Conservation (phyloP, 1,140 invertebrate genomes). For the Lordiphosa stackelbergi region DNA sequence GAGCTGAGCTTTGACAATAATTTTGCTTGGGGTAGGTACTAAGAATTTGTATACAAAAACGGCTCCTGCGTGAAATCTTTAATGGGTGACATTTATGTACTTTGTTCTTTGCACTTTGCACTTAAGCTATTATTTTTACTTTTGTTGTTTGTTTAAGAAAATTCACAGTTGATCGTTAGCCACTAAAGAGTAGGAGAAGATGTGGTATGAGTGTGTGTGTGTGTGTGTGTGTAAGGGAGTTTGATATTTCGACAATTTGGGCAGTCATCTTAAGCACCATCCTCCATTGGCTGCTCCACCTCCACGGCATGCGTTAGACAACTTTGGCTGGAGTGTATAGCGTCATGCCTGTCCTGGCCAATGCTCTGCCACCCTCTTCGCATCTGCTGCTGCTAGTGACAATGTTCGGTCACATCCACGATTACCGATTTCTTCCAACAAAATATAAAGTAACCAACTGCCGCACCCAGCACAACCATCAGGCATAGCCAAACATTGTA, state of each 20-base stretch:
- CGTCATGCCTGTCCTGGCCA: conserved; percentile 6
- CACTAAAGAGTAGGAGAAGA: conserved; percentile 17
- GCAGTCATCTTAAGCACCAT: conserved; percentile 22
- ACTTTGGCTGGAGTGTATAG: conserved; percentile 26
- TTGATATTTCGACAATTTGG: conserved; percentile 44
- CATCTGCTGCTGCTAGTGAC: conserved; percentile 82
- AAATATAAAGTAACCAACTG: conserved; percentile 94
- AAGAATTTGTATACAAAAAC: not conserved
- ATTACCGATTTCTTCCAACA: conserved; percentile 94
- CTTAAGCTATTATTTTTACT: conserved; percentile 6
- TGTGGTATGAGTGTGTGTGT: conserved; percentile 11
- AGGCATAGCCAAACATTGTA: conserved; percentile 97
- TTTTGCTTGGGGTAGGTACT: not conserved
- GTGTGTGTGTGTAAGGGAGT: conserved; percentile 15
- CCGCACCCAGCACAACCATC: conserved; percentile 92
- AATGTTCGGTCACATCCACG: conserved; percentile 96
- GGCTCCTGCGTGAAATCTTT: not conserved
- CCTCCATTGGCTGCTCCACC: not conserved
- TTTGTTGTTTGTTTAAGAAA: conserved; percentile 5
- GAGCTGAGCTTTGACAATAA: conserved; percentile 10
- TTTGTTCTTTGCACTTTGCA: conserved; percentile 10
- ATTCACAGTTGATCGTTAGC: conserved; percentile 9
- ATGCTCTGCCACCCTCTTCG: conserved; percentile 18
- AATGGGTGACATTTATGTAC: not conserved
- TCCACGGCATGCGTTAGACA: conserved; percentile 34